Conservation (phyloP, 2,888 invertebrate species). For the Drosophila acutilabella region DNA sequence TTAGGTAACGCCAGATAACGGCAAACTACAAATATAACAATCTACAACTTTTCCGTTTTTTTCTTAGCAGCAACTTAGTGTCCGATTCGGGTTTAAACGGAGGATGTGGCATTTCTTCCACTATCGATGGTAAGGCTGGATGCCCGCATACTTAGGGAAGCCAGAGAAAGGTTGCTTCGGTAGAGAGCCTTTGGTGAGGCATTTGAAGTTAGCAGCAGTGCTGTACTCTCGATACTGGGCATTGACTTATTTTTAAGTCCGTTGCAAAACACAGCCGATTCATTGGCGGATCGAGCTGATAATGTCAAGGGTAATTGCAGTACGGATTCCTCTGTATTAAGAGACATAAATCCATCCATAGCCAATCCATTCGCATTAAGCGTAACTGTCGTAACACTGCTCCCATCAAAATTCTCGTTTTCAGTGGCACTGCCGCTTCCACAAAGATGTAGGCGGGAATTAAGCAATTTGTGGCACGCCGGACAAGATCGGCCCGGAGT, state of each 20-base stretch:
- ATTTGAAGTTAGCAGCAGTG: constrained; percentile 65
- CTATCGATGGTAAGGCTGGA: constrained; percentile 85
- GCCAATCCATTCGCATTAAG: constrained; percentile 50
- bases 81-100: constrained; percentile 82
- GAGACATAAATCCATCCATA: constrained; percentile 55
- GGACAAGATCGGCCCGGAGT: constrained; percentile 89
- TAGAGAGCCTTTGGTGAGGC: constrained; percentile 80
- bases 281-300: constrained; percentile 29
- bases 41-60: background rate
- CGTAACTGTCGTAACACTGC: constrained; percentile 45
- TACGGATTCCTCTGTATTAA: constrained; percentile 45
- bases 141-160: constrained; percentile 84
- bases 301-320: constrained; percentile 30
- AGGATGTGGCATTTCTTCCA: constrained; percentile 87
- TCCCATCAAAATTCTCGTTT: constrained; percentile 53
- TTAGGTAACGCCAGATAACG: no score
- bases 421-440: constrained; percentile 48
- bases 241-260: constrained; percentile 59
- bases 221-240: constrained; percentile 71
- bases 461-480: constrained; percentile 89
- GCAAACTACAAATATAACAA: no score
- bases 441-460: constrained; percentile 88
- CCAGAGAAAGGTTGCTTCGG: constrained; percentile 84
- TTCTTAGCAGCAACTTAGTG: background rate
- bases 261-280: constrained; percentile 57